phyloP scores from a whole-genome alignment of 2,888 invertebrate species.

The Sialis fuliginosa region DNA sequence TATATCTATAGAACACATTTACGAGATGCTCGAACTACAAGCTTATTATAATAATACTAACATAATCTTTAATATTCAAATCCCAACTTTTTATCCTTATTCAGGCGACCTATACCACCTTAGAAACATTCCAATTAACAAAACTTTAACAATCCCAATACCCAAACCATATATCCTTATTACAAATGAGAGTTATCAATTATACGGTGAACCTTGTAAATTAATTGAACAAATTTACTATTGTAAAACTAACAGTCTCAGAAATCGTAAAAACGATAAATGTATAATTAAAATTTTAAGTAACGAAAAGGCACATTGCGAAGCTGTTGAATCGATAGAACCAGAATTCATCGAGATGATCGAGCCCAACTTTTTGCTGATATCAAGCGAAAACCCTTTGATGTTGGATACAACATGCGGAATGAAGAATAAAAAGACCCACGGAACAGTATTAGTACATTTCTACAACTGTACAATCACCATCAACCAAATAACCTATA shows the following conservation, averaged over 20 bases:
- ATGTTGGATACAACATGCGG: too few species aligned
- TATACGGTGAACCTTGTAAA: not conserved
- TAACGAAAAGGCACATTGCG: not conserved
- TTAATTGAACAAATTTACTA: not conserved
- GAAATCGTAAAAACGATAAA: not conserved
- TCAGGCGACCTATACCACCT: too few species aligned
- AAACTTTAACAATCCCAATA: not conserved
- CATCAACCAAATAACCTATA: too few species aligned
- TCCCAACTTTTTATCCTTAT: not conserved
- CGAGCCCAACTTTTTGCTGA: too few species aligned
- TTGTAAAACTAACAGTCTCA: not conserved
- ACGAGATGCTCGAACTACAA: not conserved
- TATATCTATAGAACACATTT: not conserved
- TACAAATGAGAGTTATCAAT: not conserved
- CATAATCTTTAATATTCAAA: not conserved
- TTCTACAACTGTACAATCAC: too few species aligned
- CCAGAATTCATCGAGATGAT: not conserved
- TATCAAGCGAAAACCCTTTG: too few species aligned
- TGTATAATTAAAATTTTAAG: not conserved
- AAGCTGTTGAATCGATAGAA: not conserved
- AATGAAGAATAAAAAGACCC: too few species aligned
- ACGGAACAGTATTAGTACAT: too few species aligned
- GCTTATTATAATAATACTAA: slow-evolving; percentile 1
- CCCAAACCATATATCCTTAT: not conserved
- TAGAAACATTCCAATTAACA: too few species aligned